Base-by-base conservation (phyloP, 1,140 invertebrate species). In the Drosophila insularis region DNA sequence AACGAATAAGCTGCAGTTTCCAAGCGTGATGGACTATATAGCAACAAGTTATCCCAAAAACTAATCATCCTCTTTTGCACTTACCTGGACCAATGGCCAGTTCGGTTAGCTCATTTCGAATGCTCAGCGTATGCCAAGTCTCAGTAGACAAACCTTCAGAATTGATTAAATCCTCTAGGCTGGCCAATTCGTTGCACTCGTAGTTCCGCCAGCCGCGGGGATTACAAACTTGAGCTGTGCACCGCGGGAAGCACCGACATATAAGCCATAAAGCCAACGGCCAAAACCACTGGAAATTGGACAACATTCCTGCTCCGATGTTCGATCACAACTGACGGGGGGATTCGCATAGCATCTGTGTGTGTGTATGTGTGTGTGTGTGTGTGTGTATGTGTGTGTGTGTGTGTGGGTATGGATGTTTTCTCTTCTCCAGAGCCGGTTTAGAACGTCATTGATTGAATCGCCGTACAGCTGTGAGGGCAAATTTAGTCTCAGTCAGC, bases 301-400 rank as follows among this genome's bases (percentile, higher is more conserved):
- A 63, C 79, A 68, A 81, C 81, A 86, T 86, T 69, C 68, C 71
- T 62, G 58, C 53, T 64, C 61, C 66, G 75, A 56, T 65, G 79
- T 63, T 71, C 23, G 58, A 23, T 32, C 53, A n/a, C 39, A 46
- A 86, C 82, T 86, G 79, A 73, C 32, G 17, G 56, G n/a, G 6
- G 8, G n/a, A 50, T 13, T 21, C 43, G 11, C 19, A 50, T 19
- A 8, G 17, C 11, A 50, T 17, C 14, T 46, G 43, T 46, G 43
- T 8, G 14, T 46, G 71, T 75, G 68, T 63, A 53, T 23, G 56
- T 60, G 23, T 35, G 11, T 50, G 19, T 19, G 17, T 8, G 19
- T 21, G 21, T 50, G 43, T n/a, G n/a, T 46, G 43, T 46, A 17
- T 8, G 14, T 46, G 71, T 75, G 68, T 63, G 58, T 23, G 56